Evolutionary conservation across 2,113 vertebrate species (phyloP), one percentile per base, ranked within the genome.

Genomic region (Brachypteracias leptosomus): DNA sequence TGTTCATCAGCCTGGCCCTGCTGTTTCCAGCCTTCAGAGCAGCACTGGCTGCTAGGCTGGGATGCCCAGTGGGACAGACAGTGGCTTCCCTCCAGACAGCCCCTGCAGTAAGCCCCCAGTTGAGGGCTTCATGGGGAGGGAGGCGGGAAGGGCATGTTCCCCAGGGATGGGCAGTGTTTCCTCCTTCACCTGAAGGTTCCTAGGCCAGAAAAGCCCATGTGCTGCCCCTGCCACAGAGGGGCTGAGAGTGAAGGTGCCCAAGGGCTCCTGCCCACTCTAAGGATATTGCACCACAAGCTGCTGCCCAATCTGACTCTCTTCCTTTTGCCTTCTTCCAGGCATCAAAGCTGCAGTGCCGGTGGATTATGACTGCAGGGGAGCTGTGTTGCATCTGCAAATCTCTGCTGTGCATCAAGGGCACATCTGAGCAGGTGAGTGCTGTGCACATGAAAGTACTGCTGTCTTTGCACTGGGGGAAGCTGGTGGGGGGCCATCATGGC

Each of bases 371-470:
- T 3, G 12, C 71, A 63, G 78, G 70, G 62, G 31, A 86, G 90
- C 79, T 88, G 67, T 49, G 61, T 67, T 86, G 88, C 46, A 71
- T 74, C 91, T 86, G 65, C 61, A 75, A 40, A 87, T 84, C 76
- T 82, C 71, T 4, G 5, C 62, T n/a, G 21, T 88, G 44, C 78
- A 90, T 62, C 89, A 88, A 71, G 92, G 55, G 52, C 24, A 35
- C 77, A 70, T 89, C 57, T 85, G 81, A 92, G 77, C 89, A 88
- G 95, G 96, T 97, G 84, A 95, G 93, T 62, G 76, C 89, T 88
- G 66, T 87, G 85, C 81, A 46, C 46, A 42, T 73, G 70, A 94
- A 94, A 93, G 18, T 25, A 54, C 81, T 88, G 54, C n/a, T 66
- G 35, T 85, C 88, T 94, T 49, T 85, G 71, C 1, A 1, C 40